Conservation (phyloP, 1,140 invertebrate species). For the Ctenoplectra terminalis region DNA sequence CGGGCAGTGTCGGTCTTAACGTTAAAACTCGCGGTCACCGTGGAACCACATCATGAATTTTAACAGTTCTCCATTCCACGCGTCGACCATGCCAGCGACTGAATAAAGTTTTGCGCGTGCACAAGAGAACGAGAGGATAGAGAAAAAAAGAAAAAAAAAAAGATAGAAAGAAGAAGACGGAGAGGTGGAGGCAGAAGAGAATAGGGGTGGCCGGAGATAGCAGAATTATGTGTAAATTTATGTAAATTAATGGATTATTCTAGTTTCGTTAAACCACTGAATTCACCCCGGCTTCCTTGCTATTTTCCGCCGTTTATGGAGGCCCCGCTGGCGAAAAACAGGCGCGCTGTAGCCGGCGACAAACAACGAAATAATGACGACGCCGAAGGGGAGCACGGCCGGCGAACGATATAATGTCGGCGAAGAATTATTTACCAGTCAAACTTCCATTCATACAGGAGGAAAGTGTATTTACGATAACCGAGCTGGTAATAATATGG, state of each 20-base stretch:
- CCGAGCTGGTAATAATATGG: no score
- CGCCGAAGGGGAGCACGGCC: neutral
- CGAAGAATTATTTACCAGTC: neutral
- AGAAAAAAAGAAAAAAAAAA: neutral
- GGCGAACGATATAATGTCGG: neutral
- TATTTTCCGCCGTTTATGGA: slow-evolving; percentile 48
- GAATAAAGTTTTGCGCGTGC: slow-evolving; percentile 41
- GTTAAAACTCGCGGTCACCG: slow-evolving; percentile 36
- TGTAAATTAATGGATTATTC: slow-evolving; percentile 56
- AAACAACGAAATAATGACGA: slow-evolving; percentile 20
- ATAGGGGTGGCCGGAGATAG: slow-evolving; percentile 8
- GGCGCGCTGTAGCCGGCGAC: neutral
- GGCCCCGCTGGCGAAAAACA: slow-evolving; percentile 7
- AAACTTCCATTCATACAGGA: neutral
- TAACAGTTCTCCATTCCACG: slow-evolving; percentile 17
- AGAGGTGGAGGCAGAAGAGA: neutral
- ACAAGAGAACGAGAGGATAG: neutral
- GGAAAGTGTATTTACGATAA: no score
- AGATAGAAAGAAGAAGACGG: neutral
- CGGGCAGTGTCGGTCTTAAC: slow-evolving; percentile 1
- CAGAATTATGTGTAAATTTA: slow-evolving; percentile 52
- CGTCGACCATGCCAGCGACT: neutral
- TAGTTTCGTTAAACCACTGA: slow-evolving; percentile 52
- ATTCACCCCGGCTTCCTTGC: slow-evolving; percentile 35
- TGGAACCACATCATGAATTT: slow-evolving; percentile 47